A percentile compares a stretch with the other conserved stretches of the same genome.
Conservation (phyloP, 2,113 vertebrate species). For the Protobothrops mucrosquamatus region DNA sequence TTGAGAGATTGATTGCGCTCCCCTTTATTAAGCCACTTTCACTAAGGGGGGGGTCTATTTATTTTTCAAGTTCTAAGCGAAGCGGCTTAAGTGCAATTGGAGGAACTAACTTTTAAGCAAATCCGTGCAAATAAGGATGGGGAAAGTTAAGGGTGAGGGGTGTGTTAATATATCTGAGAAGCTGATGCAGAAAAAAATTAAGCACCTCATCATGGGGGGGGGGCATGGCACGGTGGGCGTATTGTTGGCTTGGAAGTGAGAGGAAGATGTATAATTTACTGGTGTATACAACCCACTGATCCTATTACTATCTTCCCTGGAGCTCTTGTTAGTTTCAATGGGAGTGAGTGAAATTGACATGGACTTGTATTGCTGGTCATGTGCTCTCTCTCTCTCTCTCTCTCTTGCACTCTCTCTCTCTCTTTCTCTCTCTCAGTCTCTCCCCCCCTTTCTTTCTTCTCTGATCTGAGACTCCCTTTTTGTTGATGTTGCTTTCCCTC, state of each 20-base stretch:
- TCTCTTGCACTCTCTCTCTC: constrained; percentile 77
- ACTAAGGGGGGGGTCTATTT: constrained; percentile 55
- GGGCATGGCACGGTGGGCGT: constrained; percentile 82
- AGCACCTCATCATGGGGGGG: constrained; percentile 79
- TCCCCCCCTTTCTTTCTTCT: constrained; percentile 76
- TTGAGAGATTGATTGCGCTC: constrained; percentile 51
- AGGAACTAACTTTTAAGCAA: constrained; percentile 80
- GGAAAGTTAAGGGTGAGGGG: constrained; percentile 70
- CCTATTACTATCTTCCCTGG: constrained; percentile 83
- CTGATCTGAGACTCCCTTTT: constrained; percentile 83
- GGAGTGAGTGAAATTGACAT: constrained; percentile 91
- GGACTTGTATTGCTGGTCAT: constrained; percentile 85
- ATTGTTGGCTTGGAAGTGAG: constrained; percentile 85
- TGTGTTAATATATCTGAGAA: constrained; percentile 77
- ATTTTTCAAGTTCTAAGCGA: constrained; percentile 69
- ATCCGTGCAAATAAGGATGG: constrained; percentile 77
- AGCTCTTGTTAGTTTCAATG: constrained; percentile 86
- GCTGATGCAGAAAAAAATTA: constrained; percentile 83
- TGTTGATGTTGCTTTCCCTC: constrained; percentile 80
- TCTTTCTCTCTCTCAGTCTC: constrained; percentile 73
- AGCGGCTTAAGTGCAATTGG: constrained; percentile 68
- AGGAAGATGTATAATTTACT: constrained; percentile 90
- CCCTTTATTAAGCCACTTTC: constrained; percentile 40
- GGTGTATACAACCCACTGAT: constrained; percentile 84
- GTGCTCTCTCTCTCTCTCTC: constrained; percentile 71